Evolutionary conservation across 1,140 invertebrate species (phyloP), one percentile per base, ranked within the genome.

Genomic region (Drosophila subpulchrella): DNA sequence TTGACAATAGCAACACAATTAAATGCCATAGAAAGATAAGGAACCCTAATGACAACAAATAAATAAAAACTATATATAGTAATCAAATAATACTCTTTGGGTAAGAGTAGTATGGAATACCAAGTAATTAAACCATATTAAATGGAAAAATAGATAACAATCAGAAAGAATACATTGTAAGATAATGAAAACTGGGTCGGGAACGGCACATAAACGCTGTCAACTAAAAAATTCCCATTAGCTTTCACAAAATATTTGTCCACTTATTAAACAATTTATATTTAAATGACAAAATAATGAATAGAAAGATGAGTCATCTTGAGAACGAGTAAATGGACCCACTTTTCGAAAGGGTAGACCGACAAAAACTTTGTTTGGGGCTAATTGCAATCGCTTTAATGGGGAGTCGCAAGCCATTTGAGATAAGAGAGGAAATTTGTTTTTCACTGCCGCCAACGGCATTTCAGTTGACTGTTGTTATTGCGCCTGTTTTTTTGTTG

Each of bases 321-420:
- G 44, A 13, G 8, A 27, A 17, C 17, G 42, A 74, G 32, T 41
- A 1, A n/a, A 47, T 41, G 50, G 34, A 56, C 53, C 41, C 61
- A 30, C 15, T 34, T 24, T 8, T 5, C 46, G 15, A 39, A 50
- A 77, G 62, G 27, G 81, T 67, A 78, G 17, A 17, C 11, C 34
- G 38, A 56, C 32, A 46, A 75, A 60, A 67, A n/a, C 56, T 50
- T 60, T 54, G 39, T 68, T 51, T 78, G 58, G 56, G 78, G 75
- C 65, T 82, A 85, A 88, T 82, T 86, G 75, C 83, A 78, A 82
- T 78, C 71, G 75, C 47, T 78, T 86, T 85, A 81, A 85, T 85
- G 74, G 62, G 34, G 50, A 57, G 63, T 41, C 36, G 53, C 30
- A 11, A 12, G 44, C 68, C 66, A 71, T 72, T 72, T 41, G n/a